Percentiles rank a stretch among this genome's conserved stretches.
Evolutionary conservation across 1,140 invertebrate genomes (phyloP).

Genomic region (Drosophila guanche): DNA sequence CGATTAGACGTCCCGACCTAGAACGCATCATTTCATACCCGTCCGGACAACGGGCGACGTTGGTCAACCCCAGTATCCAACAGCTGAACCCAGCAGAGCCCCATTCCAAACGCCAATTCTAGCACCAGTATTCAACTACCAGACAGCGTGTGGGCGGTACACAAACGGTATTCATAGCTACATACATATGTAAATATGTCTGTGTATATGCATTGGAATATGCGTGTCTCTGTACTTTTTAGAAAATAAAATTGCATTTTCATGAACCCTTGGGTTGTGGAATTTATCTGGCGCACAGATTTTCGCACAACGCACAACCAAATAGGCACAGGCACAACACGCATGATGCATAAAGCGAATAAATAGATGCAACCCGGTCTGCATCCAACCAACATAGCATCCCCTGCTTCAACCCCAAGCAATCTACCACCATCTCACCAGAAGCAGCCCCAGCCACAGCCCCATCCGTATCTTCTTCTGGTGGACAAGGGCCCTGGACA

Average conservation of each 20-base stretch:
- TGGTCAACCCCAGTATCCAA: constrained; percentile 49
- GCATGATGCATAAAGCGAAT: constrained; percentile 77
- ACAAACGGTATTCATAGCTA: neutral
- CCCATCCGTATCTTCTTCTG: constrained; percentile 19
- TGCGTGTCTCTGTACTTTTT: constrained; percentile 65
- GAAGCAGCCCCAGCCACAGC: neutral
- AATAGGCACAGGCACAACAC: constrained; percentile 74
- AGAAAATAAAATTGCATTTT: constrained; percentile 83
- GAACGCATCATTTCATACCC: constrained; percentile 74
- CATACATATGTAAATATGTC: too few relatives aligned
- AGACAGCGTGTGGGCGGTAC: constrained; percentile 41
- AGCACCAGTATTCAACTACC: constrained; percentile 37
- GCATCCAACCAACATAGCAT: neutral
- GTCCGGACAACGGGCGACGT: constrained; percentile 68
- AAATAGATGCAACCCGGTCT: constrained; percentile 68
- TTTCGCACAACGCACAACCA: constrained; percentile 48
- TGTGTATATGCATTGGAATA: constrained; percentile 42
- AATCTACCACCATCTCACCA: neutral
- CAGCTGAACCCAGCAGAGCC: constrained; percentile 17
- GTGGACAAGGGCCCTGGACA: constrained; percentile 57
- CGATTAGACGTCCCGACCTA: constrained; percentile 66
- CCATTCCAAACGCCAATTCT: constrained; percentile 5
- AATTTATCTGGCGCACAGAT: constrained; percentile 81
- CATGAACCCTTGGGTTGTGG: constrained; percentile 73
- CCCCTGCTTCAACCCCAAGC: neutral